Conservation (phyloP, 2,888 invertebrate species). For the Drosophila affinis region DNA sequence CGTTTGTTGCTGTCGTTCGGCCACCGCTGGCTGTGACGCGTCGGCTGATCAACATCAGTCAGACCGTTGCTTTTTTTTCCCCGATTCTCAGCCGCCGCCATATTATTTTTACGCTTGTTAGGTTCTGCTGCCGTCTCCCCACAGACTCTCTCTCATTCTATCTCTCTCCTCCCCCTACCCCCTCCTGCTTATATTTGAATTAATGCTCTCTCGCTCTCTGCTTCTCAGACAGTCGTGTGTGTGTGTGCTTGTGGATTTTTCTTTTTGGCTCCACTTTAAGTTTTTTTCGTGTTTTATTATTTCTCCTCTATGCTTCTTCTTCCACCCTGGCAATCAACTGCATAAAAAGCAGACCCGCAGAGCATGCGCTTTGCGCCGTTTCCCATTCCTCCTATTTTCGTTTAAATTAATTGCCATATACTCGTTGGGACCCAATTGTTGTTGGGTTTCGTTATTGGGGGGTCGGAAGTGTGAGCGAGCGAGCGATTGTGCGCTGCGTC, state of each 20-base stretch:
- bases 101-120: slow-evolving; percentile 70
- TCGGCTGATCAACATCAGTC: slow-evolving; percentile 17
- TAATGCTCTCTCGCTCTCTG: slow-evolving; percentile 45
- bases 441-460: slow-evolving; percentile 23
- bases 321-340: slow-evolving; percentile 57
- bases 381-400: slow-evolving; percentile 20
- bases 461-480: slow-evolving; percentile 56
- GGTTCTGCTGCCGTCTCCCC: slow-evolving; percentile 49
- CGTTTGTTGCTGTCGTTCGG: slow-evolving; percentile 16
- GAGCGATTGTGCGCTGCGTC: slow-evolving; percentile 49
- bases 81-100: slow-evolving; percentile 58
- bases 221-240: slow-evolving; percentile 1
- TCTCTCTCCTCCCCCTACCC: no score
- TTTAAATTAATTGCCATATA: slow-evolving; percentile 55
- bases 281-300: slow-evolving; percentile 54
- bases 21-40: neutral
- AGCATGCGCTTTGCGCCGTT: slow-evolving; percentile 68
- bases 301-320: slow-evolving; percentile 23
- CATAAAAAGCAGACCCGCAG: slow-evolving; percentile 50
- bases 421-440: slow-evolving; percentile 42
- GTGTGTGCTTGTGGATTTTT: slow-evolving; percentile 26
- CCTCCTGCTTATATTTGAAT: slow-evolving; percentile 43
- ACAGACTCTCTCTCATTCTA: slow-evolving; percentile 5
- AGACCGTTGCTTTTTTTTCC: slow-evolving; percentile 21
- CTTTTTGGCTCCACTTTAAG: slow-evolving; percentile 22